Evolutionary conservation across 2,797 vertebrate species (phyloP), one percentile per base, ranked within the genome.

Genomic region (Rhynchotus rufescens): DNA sequence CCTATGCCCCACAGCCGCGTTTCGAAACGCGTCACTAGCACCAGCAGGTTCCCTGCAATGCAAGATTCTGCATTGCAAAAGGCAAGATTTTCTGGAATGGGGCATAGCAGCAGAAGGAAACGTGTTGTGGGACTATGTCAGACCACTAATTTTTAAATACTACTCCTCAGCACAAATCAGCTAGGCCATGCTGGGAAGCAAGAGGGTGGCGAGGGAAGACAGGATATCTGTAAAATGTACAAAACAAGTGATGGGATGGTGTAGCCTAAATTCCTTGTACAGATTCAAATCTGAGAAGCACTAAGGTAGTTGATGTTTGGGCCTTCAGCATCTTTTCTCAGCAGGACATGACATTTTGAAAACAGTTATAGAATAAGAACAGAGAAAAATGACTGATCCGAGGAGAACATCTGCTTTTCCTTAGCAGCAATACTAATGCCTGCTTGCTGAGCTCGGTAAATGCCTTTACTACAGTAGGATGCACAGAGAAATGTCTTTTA

Each of bases 391-490:
- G 59, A 91, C 87, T 94, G 96, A 94, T 95, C 71, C 66, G 72
- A 85, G 72, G 94, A 88, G 96, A 96, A 91, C 86, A 96, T 93
- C 91, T 96, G 94, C 15, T 67, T 96, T 96, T 92, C 80, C 81
- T 95, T 83, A 88, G 86, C 86, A 90, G 88, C 54, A 93, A 88
- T 94, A 91, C 54, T 92, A 95, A 93, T 66, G 86, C 42, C 56
- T 80, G 25, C 88, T 94, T 61, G 81, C 82, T 69, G 77, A 68
- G 84, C 71, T 94, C 92, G 6, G 30, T 42, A 25, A 79, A 49
- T 54, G 36, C 17, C 85, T 78, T 82, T 40, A 21, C 74, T 49
- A 52, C 66, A 59, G 16, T 7, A 60, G 44, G 44, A 28, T 16
- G 60, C 17, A 51, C 3, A 76, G 23, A 84, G 91, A 77, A 88